Base-by-base conservation (phyloP, 2,797 vertebrate species). In the Nyctibius grandis region DNA sequence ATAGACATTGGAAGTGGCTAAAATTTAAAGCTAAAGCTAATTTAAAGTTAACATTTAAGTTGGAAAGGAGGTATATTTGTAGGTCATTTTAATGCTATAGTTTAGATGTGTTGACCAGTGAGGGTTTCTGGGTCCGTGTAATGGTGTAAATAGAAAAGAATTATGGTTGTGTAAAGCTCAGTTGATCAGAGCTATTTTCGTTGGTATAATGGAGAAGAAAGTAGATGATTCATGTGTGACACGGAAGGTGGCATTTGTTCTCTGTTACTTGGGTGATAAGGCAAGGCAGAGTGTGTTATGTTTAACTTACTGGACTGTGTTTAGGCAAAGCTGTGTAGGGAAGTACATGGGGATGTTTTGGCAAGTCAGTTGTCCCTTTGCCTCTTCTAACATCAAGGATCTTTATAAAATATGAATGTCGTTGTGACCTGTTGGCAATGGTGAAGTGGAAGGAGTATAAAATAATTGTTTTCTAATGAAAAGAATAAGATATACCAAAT, bases 221-320 rank as follows among this genome's bases (percentile, higher is more conserved):
- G 75, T 59, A 65, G 78, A 17, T 89, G 81, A 86, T 89, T 94
- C 75, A 59, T 65, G 20, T 48, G 48, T 83, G 78, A 79, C 75
- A 60, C 4, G 1, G 67, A 96, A 92, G 64, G 74, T 91, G 78
- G 65, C 80, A 90, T 93, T 94, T 97, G 74, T 94, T 89, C 89
- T 77, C 63, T 73, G 38, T 70, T 94, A 77, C 48, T 42, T 3
- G 18, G 29, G 44, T 0, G 18, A 67, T 91, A 94, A 93, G 64
- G 78, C 75, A 63, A 79, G 60, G 63, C 86, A 79, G 34, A 81
- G 42, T 15, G 44, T 60, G 54, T 76, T 85, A 5, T 9, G 29
- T 89, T 85, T 91, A 85, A 74, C 34, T 69, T 51, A 11, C n/a
- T 60, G 68, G 19, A 47, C 67, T 74, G 44, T 53, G 33, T 45